Evolutionary conservation across 2,888 invertebrate genomes (phyloP).

Genomic region (Pollenia griseotomentosa): DNA sequence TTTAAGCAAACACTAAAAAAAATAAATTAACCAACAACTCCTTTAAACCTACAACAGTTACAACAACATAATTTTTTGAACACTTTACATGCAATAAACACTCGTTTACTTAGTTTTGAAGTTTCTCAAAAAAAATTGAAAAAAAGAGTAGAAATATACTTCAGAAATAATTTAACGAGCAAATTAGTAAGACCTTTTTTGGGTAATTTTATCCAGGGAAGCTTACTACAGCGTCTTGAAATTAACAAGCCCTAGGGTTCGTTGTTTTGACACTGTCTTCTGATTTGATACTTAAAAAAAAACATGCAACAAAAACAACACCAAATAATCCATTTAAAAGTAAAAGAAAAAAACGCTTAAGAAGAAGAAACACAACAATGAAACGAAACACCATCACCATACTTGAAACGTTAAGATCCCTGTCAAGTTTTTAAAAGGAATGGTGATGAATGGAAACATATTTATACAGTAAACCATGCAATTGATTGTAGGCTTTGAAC

Average conservation of each 20-base stretch:
- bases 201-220: constrained; percentile 23
- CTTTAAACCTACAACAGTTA: constrained; percentile 52
- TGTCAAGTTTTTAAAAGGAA: constrained; percentile 38
- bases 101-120: constrained; percentile 69
- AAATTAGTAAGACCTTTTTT: constrained; percentile 60
- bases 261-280: constrained; percentile 85
- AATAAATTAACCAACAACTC: constrained; percentile 51
- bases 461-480: constrained; percentile 22
- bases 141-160: constrained; percentile 43
- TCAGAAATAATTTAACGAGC: constrained; percentile 68
- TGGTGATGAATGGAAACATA: constrained; percentile 42
- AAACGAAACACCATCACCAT: constrained; percentile 59
- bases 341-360: constrained; percentile 32
- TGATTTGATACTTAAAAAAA: constrained; percentile 83
- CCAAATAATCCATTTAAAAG: constrained; percentile 43
- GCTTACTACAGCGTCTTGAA: constrained; percentile 76
- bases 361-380: constrained; percentile 66
- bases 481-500: constrained; percentile 47
- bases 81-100: constrained; percentile 63
- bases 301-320: constrained; percentile 75
- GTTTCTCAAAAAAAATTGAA: constrained; percentile 7
- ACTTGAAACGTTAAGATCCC: constrained; percentile 27
- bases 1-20: constrained; percentile 61
- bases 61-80: constrained; percentile 42
- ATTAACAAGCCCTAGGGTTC: constrained; percentile 81